These are phyloP conservation scores for Squalus acanthias DNA, from an alignment of 2,797 vertebrate genomes.

Conservation along the genomic window DNA sequence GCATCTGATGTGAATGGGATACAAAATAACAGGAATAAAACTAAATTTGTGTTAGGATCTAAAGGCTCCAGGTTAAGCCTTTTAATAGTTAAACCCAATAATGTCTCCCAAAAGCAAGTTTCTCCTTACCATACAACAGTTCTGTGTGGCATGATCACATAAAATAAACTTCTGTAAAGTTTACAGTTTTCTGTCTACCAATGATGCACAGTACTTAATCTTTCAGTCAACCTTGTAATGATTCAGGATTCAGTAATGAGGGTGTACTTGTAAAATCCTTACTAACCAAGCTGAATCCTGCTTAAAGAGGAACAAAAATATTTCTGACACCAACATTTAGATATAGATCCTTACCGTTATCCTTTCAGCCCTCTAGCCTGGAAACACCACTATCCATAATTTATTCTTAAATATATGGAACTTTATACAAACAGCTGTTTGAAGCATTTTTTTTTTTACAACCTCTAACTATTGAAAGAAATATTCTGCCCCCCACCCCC, in stretches of 20 bases:
- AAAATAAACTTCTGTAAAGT: background rate
- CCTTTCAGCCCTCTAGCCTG: background rate
- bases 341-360: background rate
- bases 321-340: background rate
- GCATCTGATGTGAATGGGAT: background rate
- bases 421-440: background rate
- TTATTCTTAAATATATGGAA: background rate
- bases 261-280: background rate
- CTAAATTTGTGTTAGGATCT: background rate
- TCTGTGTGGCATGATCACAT: background rate
- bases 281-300: background rate
- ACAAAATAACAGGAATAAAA: constrained; percentile 19
- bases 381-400: background rate
- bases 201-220: background rate
- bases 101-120: background rate
- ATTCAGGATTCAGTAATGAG: background rate
- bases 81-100: background rate
- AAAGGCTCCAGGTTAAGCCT: background rate
- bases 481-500: background rate
- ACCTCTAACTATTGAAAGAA: background rate
- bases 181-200: background rate
- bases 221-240: background rate
- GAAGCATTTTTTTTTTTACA: background rate
- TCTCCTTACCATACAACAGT: background rate
- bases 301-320: background rate